These are phyloP conservation scores for Scleropages formosus DNA, from an alignment of 2,797 vertebrate species.

Conservation along the genomic window DNA sequence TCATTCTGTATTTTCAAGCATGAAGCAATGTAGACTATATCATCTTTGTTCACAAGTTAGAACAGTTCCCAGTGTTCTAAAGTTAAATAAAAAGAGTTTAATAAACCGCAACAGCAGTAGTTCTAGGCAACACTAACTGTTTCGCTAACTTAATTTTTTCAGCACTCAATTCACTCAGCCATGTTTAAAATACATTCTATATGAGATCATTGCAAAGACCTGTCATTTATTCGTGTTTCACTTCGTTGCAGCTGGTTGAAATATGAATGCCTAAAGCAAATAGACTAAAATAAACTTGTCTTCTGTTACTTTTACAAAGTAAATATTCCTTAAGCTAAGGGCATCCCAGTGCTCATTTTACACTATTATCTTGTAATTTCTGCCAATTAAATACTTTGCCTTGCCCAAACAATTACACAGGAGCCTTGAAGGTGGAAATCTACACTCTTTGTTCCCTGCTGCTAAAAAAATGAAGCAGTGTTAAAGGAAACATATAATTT, in stretches of 20 bases:
- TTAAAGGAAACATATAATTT: conserved; percentile 11
- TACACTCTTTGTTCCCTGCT: conserved; percentile 11
- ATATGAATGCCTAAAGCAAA: conserved; percentile 25
- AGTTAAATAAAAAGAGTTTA: too few relatives aligned
- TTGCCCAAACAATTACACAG: conserved; percentile 19
- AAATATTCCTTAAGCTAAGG: conserved; percentile 26
- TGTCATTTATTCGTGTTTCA: conserved; percentile 1
- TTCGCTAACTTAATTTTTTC: too few relatives aligned
- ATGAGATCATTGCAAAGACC: neutral
- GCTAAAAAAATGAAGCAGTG: conserved; percentile 8
- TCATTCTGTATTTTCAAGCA: too few relatives aligned
- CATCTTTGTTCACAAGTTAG: too few relatives aligned
- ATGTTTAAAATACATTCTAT: neutral
- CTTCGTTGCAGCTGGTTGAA: neutral
- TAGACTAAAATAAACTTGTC: neutral
- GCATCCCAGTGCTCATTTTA: conserved; percentile 27
- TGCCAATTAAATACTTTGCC: conserved; percentile 27
- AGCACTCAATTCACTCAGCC: too few relatives aligned
- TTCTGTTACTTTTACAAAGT: conserved; percentile 22
- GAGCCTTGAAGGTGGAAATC: conserved; percentile 21
- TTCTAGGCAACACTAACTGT: too few relatives aligned
- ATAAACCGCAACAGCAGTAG: too few relatives aligned
- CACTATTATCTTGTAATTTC: conserved; percentile 24
- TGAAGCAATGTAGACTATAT: too few relatives aligned
- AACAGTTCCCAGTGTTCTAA: too few relatives aligned